Evolutionary conservation across 1,140 invertebrate genomes (phyloP), one percentile per base, ranked within the genome.

Genomic region (Dinoponera quadriceps): DNA sequence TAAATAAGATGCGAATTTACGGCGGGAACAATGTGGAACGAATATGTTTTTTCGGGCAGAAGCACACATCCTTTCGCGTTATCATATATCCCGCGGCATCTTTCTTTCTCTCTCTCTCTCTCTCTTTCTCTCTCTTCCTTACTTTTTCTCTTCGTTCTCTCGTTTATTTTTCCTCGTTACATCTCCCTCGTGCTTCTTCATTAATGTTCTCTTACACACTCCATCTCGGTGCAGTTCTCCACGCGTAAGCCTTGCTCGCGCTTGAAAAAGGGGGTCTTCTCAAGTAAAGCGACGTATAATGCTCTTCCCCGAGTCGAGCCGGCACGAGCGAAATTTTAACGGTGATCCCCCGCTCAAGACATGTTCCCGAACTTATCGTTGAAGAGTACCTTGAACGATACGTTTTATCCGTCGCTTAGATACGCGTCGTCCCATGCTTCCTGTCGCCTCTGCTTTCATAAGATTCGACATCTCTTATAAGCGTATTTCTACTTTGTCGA

Each of bases 1-100:
- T 69, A 87, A 86, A 83, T 69, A 44, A 9, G 48, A 68, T 20
- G 22, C 38, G 72, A 83, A 83, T 82, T 78, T 69, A 75, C 22
- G 63, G 65, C 3, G 16, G 51, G 11, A 55, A 77, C 57, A 71
- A 75, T 22, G 5, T 9, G 25, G 49, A 68, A n/a, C n/a, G n/a
- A n/a, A 20, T 25, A 4, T 38, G 33, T 65, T 68, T 51, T 66
- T 62, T 60, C 0, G 16, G 11, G 20, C 29, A 3, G 16, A 54
- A 48, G 13, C 55, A 60, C 54, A 51, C 20, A 38, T 49, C 22
- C 51, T 60, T 33, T 59, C 20, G 54, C 20, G 25, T 38, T 38
- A 33, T 9, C 33, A 16, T 25, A 27, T 14, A n/a, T 38, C 62
- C 44, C 22, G n/a, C 22, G 49, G 22, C 7, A 27, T 49, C 13